These are phyloP conservation scores for Lamproptera curius DNA, from an alignment of 2,888 invertebrate genomes.

Conservation along the genomic window DNA sequence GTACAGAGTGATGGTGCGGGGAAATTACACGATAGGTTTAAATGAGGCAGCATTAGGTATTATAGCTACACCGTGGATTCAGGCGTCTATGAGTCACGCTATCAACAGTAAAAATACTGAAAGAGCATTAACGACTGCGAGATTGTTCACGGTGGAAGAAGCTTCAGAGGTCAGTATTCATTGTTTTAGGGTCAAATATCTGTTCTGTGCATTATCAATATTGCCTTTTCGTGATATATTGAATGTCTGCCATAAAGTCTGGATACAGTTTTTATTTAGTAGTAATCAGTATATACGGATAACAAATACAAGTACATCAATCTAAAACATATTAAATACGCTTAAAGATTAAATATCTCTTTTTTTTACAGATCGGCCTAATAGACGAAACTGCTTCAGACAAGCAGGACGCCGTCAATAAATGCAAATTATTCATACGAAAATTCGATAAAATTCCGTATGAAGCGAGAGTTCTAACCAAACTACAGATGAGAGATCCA, in stretches of 20 bases:
- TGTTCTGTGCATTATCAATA: no score
- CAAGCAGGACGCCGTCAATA: conserved; percentile 80
- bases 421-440: conserved; percentile 80
- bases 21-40: conserved; percentile 80
- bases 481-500: conserved; percentile 60
- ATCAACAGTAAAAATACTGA: conserved; percentile 81
- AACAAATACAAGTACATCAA: no score
- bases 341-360: no score
- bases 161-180: conserved; percentile 76
- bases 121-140: conserved; percentile 81
- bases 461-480: conserved; percentile 67
- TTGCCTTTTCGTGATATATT: no score
- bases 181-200: no score
- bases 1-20: conserved; percentile 79
- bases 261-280: no score
- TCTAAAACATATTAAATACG: no score
- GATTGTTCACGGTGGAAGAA: conserved; percentile 81
- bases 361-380: conserved; percentile 72
- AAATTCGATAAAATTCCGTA: conserved; percentile 80
- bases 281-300: no score
- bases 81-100: conserved; percentile 64
- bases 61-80: conserved; percentile 81
- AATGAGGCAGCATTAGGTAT: conserved; percentile 88
- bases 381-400: conserved; percentile 83
- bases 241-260: no score